These are phyloP conservation scores for Trachythela sp. DNA, from an alignment of 64 coral and sea anemone species.

Conservation along the genomic window DNA sequence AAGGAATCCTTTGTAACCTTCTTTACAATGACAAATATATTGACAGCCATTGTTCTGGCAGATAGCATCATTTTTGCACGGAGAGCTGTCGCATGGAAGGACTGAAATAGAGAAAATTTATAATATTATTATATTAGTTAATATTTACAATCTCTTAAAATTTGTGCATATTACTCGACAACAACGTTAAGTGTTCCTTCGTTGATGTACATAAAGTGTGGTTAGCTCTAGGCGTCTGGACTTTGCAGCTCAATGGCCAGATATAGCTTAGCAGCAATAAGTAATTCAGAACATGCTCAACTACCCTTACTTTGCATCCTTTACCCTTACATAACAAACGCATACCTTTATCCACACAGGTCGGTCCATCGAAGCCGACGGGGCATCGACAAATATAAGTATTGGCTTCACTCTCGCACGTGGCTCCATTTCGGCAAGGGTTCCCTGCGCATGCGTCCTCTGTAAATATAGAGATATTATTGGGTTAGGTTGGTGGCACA, in stretches of 20 bases:
- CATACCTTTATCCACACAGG: not conserved
- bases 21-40: not conserved
- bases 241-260: too few relatives aligned
- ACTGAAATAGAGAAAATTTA: not conserved
- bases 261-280: too few relatives aligned
- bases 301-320: too few relatives aligned
- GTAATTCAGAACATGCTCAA: too few relatives aligned
- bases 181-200: too few relatives aligned
- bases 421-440: not conserved
- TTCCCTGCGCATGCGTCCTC: not conserved
- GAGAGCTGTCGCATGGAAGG: not conserved
- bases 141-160: not conserved
- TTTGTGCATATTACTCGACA: too few relatives aligned
- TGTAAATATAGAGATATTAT: not conserved
- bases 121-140: not conserved
- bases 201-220: too few relatives aligned
- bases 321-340: too few relatives aligned
- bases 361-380: not conserved
- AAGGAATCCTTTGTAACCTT: not conserved
- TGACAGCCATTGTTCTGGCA: not conserved
- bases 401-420: not conserved
- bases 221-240: too few relatives aligned
- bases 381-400: not conserved
- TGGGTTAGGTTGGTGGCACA: too few relatives aligned
- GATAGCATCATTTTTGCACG: not conserved